Base-by-base conservation (phyloP, 2,888 invertebrate species). In the Trissoscelio sp. region DNA sequence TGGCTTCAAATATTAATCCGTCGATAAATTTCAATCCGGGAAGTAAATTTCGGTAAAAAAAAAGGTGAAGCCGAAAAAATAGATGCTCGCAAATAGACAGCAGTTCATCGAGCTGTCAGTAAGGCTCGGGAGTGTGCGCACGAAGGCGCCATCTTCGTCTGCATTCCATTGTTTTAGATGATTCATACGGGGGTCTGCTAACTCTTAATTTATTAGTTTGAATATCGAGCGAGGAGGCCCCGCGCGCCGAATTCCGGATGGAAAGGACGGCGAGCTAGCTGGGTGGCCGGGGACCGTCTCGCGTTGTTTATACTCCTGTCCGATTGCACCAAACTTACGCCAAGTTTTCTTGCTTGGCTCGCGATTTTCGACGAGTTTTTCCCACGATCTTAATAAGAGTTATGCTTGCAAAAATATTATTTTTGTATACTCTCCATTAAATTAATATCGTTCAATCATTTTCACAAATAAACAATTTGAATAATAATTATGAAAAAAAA, bases 121-220 rank as follows among this genome's bases (percentile, higher is more conserved):
- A 83, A 85, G 55, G 51, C 48, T 51, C n/a, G 79, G 84, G 84
- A 79, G 82, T 80, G 69, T 69, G 86, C 83, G 85, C 83, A 83
- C 85, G 81, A 84, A 88, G 89, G 88, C 90, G 88, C 90, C 90
- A 89, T 89, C 87, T 89, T 88, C 88, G 90, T 89, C 90, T 88
- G 90, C 91, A 91, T 91, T 91, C 91, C 91, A 91, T 91, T 91
- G 91, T 91, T 90, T 91, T 89, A 89, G 91, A 91, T 91, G 91
- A 91, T 91, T 90, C 91, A 91, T 90, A 90, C 88, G 86, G 75
- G 86, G 86, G 84, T 85, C 85, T 83, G 86, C 86, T 85, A 86
- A 87, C 88, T 88, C 86, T 88, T 91, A 90, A 91, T 91, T 91
- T 91, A 91, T 91, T 91, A 91, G 91, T 90, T 91, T 89, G 90